Evolutionary conservation across 1,140 invertebrate species (phyloP).

Genomic region (Pseudomyrmex gracilis): DNA sequence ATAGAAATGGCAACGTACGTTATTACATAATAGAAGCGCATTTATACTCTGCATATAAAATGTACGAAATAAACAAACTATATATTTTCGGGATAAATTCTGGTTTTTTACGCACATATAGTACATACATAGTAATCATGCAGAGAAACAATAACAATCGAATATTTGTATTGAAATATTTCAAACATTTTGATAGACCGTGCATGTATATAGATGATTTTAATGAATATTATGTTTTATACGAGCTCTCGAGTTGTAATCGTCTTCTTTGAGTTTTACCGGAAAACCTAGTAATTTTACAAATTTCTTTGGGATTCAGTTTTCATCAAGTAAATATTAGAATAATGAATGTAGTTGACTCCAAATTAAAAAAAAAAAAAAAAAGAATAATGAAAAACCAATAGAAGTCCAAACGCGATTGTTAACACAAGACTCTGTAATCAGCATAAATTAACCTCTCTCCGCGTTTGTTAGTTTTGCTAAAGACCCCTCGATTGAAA

Average conservation of each 20-base stretch:
- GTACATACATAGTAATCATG: not conserved
- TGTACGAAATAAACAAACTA: not conserved
- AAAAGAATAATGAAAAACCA: too few species aligned
- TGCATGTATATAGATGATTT: not conserved
- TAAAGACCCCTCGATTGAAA: too few species aligned
- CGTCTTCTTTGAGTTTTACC: not conserved
- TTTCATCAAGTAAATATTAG: constrained; percentile 36
- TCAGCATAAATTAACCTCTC: too few species aligned
- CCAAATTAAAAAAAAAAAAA: too few species aligned
- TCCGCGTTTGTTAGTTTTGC: too few species aligned
- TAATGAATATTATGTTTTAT: constrained; percentile 23
- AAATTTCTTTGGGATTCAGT: constrained; percentile 60
- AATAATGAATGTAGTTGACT: too few species aligned
- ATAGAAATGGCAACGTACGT: not conserved
- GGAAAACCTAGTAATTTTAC: constrained; percentile 63
- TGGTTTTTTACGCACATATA: not conserved
- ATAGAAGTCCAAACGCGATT: too few species aligned
- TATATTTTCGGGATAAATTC: too few species aligned
- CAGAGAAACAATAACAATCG: constrained; percentile 4
- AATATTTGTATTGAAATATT: not conserved
- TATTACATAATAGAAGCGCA: not conserved
- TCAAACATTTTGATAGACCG: not conserved
- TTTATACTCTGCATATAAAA: not conserved
- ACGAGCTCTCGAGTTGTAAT: constrained; percentile 15
- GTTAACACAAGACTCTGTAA: too few species aligned